Percentiles rank a stretch among this genome's conserved stretches.
phyloP scores from a whole-genome alignment of 23 tunicate genomes.

The Ascidia mentula region DNA sequence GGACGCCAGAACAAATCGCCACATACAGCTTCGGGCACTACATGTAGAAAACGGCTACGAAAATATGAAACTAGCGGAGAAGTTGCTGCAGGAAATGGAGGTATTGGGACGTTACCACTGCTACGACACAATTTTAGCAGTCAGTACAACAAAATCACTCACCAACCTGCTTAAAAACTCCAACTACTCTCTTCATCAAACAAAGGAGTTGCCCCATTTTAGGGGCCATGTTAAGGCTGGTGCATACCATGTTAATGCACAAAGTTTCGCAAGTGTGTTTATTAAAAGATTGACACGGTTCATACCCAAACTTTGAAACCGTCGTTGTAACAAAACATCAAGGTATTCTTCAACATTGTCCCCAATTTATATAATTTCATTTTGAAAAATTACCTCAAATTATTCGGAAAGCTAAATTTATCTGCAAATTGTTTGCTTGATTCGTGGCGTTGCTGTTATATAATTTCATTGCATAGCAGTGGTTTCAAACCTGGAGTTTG shows the following conservation, averaged over 20 bases:
- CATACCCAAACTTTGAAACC: background rate
- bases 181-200: background rate
- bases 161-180: background rate
- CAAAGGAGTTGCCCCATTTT: background rate
- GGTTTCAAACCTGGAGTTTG: no score
- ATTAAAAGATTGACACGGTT: background rate
- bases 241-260: background rate
- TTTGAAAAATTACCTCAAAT: no score
- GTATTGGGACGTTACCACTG: background rate
- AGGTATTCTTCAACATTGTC: no score
- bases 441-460: no score
- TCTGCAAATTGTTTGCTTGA: no score
- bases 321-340: no score
- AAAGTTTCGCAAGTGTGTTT: background rate
- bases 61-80: background rate
- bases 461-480: no score
- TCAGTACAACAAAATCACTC: background rate
- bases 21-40: background rate
- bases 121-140: background rate
- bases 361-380: no score
- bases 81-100: background rate
- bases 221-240: background rate
- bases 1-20: background rate
- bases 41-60: background rate
- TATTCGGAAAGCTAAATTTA: no score